Evolutionary conservation across 2,113 vertebrate species (phyloP).

Genomic region (Vanacampus margaritifer): DNA sequence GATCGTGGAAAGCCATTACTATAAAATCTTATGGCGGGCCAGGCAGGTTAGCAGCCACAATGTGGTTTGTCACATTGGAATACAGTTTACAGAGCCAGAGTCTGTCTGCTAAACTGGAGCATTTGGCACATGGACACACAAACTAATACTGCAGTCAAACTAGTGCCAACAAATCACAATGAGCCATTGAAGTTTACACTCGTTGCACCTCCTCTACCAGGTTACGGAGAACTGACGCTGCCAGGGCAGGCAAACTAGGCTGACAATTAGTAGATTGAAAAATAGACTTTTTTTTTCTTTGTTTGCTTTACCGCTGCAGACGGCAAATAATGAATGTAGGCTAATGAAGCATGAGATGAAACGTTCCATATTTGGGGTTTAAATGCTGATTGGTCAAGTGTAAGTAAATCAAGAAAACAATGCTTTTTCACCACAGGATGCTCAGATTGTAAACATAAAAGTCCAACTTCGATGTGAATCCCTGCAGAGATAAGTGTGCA

Average conservation of each 20-base stretch:
- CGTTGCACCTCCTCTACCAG: slow-evolving; percentile 14
- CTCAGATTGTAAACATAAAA: too few relatives aligned
- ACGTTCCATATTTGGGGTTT: too few relatives aligned
- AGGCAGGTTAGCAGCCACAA: slow-evolving; percentile 29
- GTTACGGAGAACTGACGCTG: slow-evolving; percentile 24
- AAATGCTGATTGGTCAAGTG: too few relatives aligned
- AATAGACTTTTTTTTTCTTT: slow-evolving; percentile 14
- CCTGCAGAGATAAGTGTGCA: too few relatives aligned
- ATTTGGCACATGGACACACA: slow-evolving; percentile 24
- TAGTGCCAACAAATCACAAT: slow-evolving; percentile 31
- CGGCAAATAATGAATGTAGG: too few relatives aligned
- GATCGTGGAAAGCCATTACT: slow-evolving; percentile 8
- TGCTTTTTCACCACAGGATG: too few relatives aligned
- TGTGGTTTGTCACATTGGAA: slow-evolving; percentile 35
- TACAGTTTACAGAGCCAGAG: slow-evolving; percentile 23
- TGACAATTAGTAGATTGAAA: slow-evolving; percentile 28
- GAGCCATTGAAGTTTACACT: slow-evolving; percentile 51
- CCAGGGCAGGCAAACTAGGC: slow-evolving; percentile 34
- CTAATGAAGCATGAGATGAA: too few relatives aligned
- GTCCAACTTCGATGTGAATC: too few relatives aligned
- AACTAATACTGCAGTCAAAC: slow-evolving; percentile 15
- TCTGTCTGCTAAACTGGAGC: slow-evolving; percentile 20
- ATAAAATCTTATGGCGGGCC: not conserved
- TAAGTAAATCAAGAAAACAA: too few relatives aligned
- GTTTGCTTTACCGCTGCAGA: not conserved